Percentiles rank a stretch among this genome's conserved stretches.
Conservation (phyloP, 2,797 vertebrate genomes). For the Platyrinchus mystaceus region DNA sequence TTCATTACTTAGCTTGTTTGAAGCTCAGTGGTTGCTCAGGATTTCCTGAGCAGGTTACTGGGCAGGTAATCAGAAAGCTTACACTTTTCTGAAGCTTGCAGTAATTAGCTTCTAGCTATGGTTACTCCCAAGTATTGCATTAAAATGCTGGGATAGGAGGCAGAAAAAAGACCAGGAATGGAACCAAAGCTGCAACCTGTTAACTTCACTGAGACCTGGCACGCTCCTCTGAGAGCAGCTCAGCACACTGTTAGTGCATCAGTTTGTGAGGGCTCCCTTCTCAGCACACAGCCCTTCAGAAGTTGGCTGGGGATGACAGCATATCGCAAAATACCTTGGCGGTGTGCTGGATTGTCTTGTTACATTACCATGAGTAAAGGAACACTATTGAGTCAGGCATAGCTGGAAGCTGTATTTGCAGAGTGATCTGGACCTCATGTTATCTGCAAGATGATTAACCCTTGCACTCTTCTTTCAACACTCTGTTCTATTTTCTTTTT, state of each 20-base stretch:
- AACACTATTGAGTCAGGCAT: background rate
- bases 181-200: background rate
- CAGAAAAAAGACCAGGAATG: background rate
- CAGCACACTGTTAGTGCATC: background rate
- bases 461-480: slow-evolving; percentile 12
- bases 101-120: background rate
- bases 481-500: background rate
- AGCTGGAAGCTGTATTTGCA: background rate
- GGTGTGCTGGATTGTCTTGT: background rate
- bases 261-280: background rate
- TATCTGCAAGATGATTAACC: background rate
- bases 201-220: background rate
- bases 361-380: background rate
- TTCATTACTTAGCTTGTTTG: background rate
- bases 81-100: background rate
- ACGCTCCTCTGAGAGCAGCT: background rate
- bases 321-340: background rate
- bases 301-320: background rate
- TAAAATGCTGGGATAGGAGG: background rate
- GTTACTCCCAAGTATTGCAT: background rate
- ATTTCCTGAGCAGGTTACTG: background rate
- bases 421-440: background rate
- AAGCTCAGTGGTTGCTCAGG: background rate
- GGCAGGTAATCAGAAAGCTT: background rate
- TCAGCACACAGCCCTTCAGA: background rate